These are phyloP conservation scores for Phyllopteryx taeniolatus DNA, from an alignment of 2,113 vertebrate species.

Conservation along the genomic window DNA sequence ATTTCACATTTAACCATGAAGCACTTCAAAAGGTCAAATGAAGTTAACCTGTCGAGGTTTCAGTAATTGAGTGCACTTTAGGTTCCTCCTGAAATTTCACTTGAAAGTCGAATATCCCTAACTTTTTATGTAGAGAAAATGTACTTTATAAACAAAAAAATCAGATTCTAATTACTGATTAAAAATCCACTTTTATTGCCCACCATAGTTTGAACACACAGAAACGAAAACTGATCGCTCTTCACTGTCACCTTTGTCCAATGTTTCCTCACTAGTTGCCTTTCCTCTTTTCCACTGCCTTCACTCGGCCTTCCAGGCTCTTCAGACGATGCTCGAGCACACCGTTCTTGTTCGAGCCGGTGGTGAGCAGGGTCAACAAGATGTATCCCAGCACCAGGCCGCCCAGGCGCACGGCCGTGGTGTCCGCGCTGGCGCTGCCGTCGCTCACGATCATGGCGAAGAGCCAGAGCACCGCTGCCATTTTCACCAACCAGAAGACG, in stretches of 20 bases:
- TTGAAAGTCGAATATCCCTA: too few species aligned
- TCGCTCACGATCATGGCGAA: slow-evolving; percentile 71
- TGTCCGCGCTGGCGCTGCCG: slow-evolving; percentile 40
- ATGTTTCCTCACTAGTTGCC: slow-evolving; percentile 2
- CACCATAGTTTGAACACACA: slow-evolving; percentile 31
- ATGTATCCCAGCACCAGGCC: slow-evolving; percentile 63
- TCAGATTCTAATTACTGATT: slow-evolving; percentile 14
- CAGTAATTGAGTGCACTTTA: too few species aligned
- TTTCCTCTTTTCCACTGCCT: slow-evolving; percentile 62
- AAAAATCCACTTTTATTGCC: slow-evolving; percentile 63
- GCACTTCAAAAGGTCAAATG: too few species aligned
- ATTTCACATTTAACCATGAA: too few species aligned
- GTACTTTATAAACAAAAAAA: too few species aligned
- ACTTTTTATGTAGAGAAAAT: too few species aligned
- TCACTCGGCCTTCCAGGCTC: slow-evolving; percentile 64
- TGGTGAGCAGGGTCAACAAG: slow-evolving; percentile 53
- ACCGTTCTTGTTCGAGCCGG: slow-evolving; percentile 37
- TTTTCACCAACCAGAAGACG: slow-evolving; percentile 73
- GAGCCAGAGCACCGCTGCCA: slow-evolving; percentile 59
- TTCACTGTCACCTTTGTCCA: slow-evolving; percentile 27
- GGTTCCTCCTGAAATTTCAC: too few species aligned
- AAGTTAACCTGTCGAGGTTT: too few species aligned
- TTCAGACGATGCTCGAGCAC: slow-evolving; percentile 58
- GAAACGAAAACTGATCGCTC: slow-evolving; percentile 20
- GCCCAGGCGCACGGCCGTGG: slow-evolving; percentile 59